Conservation (phyloP, 2,888 invertebrate species). For the Lithophane socia region DNA sequence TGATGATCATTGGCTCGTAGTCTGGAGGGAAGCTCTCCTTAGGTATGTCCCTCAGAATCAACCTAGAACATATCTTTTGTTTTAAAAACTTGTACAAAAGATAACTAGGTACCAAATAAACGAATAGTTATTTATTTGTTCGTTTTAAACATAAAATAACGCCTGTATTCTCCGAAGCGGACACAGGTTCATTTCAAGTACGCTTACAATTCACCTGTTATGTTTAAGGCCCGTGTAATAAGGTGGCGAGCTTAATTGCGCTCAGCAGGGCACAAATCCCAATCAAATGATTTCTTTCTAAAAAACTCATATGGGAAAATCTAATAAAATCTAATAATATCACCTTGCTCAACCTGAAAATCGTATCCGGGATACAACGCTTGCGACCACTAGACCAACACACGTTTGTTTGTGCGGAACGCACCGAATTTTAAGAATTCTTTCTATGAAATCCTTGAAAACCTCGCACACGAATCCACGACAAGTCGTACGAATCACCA, state of each 20-base stretch:
- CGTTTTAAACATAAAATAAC: background rate
- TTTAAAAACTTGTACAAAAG: background rate
- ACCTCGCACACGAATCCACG: too few species aligned
- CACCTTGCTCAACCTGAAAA: background rate
- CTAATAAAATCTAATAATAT: too few species aligned
- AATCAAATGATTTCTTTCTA: too few species aligned
- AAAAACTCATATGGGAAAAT: too few species aligned
- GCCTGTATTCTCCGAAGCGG: background rate
- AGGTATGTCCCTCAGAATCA: slow-evolving; percentile 79
- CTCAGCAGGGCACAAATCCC: too few species aligned
- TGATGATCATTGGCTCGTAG: slow-evolving; percentile 73
- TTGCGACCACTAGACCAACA: background rate
- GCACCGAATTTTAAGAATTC: background rate
- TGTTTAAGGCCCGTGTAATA: background rate
- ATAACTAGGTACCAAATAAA: background rate
- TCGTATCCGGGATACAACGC: background rate
- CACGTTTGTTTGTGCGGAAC: background rate
- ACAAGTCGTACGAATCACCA: background rate
- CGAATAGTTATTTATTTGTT: background rate
- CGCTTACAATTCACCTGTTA: background rate
- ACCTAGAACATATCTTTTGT: slow-evolving; percentile 67
- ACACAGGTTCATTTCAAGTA: background rate
- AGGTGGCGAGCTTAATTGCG: background rate
- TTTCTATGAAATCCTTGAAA: background rate
- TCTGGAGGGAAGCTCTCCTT: slow-evolving; percentile 76